Conservation (phyloP, 2,888 invertebrate genomes). For the Thumatha senex region DNA sequence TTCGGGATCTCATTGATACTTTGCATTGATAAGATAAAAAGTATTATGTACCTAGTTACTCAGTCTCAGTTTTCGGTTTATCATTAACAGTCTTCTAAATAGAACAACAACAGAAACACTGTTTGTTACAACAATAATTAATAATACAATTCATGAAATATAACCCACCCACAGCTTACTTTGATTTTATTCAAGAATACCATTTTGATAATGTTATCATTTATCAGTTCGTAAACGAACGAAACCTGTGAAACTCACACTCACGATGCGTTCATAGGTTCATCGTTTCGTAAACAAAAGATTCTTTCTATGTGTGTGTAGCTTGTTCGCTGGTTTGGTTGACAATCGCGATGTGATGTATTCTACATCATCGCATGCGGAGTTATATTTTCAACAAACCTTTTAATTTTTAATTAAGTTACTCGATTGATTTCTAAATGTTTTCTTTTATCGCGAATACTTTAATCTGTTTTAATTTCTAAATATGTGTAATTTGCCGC, state of each 20-base stretch:
- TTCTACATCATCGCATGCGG: conserved; percentile 82
- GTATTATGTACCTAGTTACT: no score
- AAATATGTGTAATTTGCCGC: conserved; percentile 96
- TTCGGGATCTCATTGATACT: no score
- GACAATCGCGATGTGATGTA: conserved; percentile 84
- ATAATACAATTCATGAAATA: no score
- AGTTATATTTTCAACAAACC: conserved; percentile 79
- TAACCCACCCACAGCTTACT: no score
- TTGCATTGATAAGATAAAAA: no score
- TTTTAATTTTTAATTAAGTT: conserved; percentile 79
- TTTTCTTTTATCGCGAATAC: conserved; percentile 78
- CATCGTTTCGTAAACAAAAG: conserved; percentile 75
- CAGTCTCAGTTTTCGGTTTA: no score
- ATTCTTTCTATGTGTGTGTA: conserved; percentile 71
- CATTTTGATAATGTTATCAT: conserved; percentile 75
- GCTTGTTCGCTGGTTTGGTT: conserved; percentile 81
- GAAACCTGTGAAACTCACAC: conserved; percentile 61
- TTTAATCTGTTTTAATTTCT: conserved; percentile 81
- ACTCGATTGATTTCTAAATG: conserved; percentile 81
- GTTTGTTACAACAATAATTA: no score
- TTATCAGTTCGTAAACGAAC: conserved; percentile 74
- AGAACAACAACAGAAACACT: no score
- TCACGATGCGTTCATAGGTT: conserved; percentile 42
- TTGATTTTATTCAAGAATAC: conserved; percentile 23
- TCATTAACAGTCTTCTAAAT: no score